These are phyloP conservation scores for Dendronephthya gigantea DNA, from an alignment of 64 coral and sea anemone genomes.

Conservation along the genomic window DNA sequence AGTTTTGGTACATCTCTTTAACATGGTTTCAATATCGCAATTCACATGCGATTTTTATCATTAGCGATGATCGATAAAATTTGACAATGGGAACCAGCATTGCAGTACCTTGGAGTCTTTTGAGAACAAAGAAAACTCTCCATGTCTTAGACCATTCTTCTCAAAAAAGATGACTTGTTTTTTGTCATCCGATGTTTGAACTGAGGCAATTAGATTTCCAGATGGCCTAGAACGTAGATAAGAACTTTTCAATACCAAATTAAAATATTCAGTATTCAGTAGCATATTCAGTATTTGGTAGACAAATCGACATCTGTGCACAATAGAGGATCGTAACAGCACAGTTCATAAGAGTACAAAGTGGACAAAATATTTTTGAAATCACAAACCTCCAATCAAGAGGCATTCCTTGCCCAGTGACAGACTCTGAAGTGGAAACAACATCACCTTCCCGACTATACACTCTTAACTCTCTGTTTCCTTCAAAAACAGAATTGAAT, in stretches of 20 bases:
- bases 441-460: slow-evolving; percentile 77
- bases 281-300: not conserved
- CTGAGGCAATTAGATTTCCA: slow-evolving; percentile 81
- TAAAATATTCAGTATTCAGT: not conserved
- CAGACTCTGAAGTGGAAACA: slow-evolving; percentile 65
- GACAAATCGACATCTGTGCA: too few species aligned
- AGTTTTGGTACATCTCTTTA: not conserved
- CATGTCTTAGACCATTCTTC: slow-evolving; percentile 80
- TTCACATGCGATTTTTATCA: not conserved
- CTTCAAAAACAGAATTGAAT: slow-evolving; percentile 1
- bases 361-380: too few species aligned
- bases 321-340: too few species aligned
- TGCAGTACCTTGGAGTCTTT: slow-evolving; percentile 70
- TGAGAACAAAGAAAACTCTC: slow-evolving; percentile 75
- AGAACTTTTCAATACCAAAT: too few species aligned
- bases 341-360: too few species aligned
- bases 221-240: slow-evolving; percentile 55
- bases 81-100: too few species aligned
- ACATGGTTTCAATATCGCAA: not conserved
- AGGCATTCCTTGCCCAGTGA: slow-evolving; percentile 66
- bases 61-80: not conserved
- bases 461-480: slow-evolving; percentile 59
- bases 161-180: slow-evolving; percentile 95
- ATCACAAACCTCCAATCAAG: slow-evolving; percentile 70
- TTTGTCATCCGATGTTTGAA: slow-evolving; percentile 64